Conservation (phyloP, 92 coral and sea anemone species). For the Epizoanthus scotinus region DNA sequence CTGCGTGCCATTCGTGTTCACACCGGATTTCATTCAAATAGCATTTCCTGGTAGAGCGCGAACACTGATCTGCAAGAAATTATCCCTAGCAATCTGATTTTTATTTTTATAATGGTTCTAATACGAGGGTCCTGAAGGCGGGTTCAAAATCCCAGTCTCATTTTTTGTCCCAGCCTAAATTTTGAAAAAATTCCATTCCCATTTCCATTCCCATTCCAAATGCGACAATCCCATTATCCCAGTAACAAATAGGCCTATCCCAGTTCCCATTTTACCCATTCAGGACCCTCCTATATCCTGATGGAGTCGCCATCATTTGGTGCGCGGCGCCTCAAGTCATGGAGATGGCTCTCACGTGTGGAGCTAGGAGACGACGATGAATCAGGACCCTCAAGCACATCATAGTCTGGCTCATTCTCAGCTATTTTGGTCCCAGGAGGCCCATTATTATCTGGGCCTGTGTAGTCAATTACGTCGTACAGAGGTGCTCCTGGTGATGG, state of each 20-base stretch:
- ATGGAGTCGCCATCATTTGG: constrained; percentile 1
- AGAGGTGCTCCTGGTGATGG: background rate
- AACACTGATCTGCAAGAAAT: background rate
- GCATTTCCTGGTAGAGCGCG: background rate
- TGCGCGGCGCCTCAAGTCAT: background rate
- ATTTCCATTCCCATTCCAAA: no score
- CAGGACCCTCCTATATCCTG: no score
- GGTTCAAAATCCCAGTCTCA: no score
- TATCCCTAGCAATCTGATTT: no score
- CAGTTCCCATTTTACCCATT: no score
- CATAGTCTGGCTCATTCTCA: constrained; percentile 29
- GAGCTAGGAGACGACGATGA: constrained; percentile 17
- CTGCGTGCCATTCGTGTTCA: no score
- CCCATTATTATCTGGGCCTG: background rate
- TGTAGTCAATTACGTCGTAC: constrained; percentile 22
- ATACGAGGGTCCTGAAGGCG: no score
- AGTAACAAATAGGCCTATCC: no score
- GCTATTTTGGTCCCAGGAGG: background rate
- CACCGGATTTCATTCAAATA: no score
- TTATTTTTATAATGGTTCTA: background rate
- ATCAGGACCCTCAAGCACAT: constrained; percentile 32
- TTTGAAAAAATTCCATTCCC: no score
- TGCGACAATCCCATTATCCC: no score
- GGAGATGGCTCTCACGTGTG: background rate
- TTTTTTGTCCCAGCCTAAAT: no score